Evolutionary conservation across 2,113 vertebrate genomes (phyloP).

Genomic region (Lophotis ruficrista): DNA sequence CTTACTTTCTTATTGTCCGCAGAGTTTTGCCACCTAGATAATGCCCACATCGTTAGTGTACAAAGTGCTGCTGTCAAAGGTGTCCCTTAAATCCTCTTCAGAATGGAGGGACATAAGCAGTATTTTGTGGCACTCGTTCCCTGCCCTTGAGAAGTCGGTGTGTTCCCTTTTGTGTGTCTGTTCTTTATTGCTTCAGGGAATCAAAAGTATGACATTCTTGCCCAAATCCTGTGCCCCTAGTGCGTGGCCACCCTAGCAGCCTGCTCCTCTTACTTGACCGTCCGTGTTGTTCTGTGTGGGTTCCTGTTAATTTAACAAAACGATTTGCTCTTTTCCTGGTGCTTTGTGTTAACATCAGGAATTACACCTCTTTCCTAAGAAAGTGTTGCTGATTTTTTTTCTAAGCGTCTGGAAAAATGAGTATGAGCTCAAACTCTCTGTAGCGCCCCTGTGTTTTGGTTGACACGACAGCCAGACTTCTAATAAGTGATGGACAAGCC

Average conservation of each 20-base stretch:
- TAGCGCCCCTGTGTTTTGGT: constrained; percentile 62
- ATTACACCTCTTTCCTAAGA: constrained; percentile 29
- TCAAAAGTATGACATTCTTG: neutral
- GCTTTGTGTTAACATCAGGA: neutral
- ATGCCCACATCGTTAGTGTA: neutral
- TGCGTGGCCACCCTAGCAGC: neutral
- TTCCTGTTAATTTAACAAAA: neutral
- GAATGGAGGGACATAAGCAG: neutral
- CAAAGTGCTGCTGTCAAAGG: neutral
- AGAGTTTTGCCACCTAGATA: neutral
- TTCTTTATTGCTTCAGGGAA: neutral
- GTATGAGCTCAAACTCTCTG: neutral
- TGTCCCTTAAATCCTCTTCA: neutral
- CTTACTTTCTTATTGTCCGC: neutral
- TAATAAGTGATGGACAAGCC: constrained; percentile 41
- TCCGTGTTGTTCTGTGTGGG: neutral
- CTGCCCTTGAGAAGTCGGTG: neutral
- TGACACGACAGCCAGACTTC: constrained; percentile 45
- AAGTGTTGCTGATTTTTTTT: constrained; percentile 52
- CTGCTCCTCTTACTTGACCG: neutral
- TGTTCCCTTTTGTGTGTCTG: neutral
- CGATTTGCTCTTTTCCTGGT: neutral
- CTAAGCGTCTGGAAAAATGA: constrained; percentile 68
- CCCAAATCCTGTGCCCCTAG: neutral
- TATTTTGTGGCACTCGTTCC: neutral